These are phyloP conservation scores for Ectropis grisescens DNA, from an alignment of 1,140 invertebrate species.

Conservation along the genomic window DNA sequence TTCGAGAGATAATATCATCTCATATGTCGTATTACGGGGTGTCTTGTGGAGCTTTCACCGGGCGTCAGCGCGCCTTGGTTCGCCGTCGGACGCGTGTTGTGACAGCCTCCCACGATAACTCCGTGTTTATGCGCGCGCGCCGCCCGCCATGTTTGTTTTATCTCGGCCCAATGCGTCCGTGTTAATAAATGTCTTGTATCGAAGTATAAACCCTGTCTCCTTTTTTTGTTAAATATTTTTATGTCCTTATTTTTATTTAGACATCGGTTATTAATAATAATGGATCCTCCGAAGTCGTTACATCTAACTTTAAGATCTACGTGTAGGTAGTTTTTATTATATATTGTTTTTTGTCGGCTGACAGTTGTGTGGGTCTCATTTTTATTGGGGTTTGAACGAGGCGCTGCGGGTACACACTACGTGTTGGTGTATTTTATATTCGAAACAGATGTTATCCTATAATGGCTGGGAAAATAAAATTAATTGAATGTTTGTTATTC, in stretches of 20 bases:
- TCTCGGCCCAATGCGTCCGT: conserved; percentile 50
- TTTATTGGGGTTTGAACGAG: conserved; percentile 46
- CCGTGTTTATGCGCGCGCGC: conserved; percentile 58
- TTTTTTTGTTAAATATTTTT: conserved; percentile 44
- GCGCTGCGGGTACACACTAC: conserved; percentile 25
- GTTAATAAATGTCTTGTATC: conserved; percentile 67
- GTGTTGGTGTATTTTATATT: conserved; percentile 55
- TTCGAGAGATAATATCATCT: conserved; percentile 41
- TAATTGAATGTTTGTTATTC: conserved; percentile 60
- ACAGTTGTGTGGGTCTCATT: conserved; percentile 45
- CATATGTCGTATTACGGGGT: conserved; percentile 36
- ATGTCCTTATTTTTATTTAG: conserved; percentile 62
- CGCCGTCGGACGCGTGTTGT: conserved; percentile 53
- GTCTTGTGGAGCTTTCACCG: conserved; percentile 58
- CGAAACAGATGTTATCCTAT: conserved; percentile 58
- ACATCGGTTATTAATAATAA: conserved; percentile 68
- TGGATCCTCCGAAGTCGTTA: conserved; percentile 56
- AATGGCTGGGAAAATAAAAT: conserved; percentile 36
- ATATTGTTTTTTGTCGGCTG: conserved; percentile 39
- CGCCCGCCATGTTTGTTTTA: conserved; percentile 67
- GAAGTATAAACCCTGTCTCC: conserved; percentile 42
- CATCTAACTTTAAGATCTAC: conserved; percentile 64
- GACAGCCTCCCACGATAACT: conserved; percentile 67
- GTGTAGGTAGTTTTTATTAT: conserved; percentile 54
- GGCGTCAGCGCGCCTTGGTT: conserved; percentile 28